Conservation (phyloP, 2,888 invertebrate species). For the Eilema griseolum region DNA sequence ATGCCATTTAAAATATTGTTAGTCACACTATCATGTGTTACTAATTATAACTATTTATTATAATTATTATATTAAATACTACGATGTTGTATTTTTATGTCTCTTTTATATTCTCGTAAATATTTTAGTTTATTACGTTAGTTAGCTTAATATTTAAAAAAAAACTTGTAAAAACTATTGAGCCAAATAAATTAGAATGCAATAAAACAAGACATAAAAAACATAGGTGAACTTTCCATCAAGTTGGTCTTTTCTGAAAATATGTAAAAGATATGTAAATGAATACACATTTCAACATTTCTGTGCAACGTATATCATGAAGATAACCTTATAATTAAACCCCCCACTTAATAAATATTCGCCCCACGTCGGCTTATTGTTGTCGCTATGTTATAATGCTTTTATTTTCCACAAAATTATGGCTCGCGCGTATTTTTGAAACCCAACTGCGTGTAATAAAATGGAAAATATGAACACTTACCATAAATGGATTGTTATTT, state of each 20-base stretch:
- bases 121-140: too few relatives aligned
- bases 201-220: too few relatives aligned
- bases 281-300: not conserved
- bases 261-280: not conserved
- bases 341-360: conserved; percentile 55
- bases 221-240: not conserved
- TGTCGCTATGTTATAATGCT: conserved; percentile 46
- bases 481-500: not conserved
- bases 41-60: too few relatives aligned
- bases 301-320: conserved; percentile 27
- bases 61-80: too few relatives aligned
- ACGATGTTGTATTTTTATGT: too few relatives aligned
- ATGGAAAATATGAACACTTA: conserved; percentile 22
- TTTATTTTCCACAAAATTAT: conserved; percentile 55
- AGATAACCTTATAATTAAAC: conserved; percentile 53
- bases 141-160: too few relatives aligned
- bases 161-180: too few relatives aligned
- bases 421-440: conserved; percentile 36
- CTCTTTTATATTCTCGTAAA: too few relatives aligned
- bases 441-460: conserved; percentile 43
- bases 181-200: too few relatives aligned
- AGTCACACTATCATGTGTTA: too few relatives aligned
- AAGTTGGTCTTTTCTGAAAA: not conserved
- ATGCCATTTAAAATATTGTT: too few relatives aligned
- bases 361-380: conserved; percentile 54